Evolutionary conservation across 1,140 invertebrate genomes (phyloP).

Genomic region (Druon quercuslanigerum): DNA sequence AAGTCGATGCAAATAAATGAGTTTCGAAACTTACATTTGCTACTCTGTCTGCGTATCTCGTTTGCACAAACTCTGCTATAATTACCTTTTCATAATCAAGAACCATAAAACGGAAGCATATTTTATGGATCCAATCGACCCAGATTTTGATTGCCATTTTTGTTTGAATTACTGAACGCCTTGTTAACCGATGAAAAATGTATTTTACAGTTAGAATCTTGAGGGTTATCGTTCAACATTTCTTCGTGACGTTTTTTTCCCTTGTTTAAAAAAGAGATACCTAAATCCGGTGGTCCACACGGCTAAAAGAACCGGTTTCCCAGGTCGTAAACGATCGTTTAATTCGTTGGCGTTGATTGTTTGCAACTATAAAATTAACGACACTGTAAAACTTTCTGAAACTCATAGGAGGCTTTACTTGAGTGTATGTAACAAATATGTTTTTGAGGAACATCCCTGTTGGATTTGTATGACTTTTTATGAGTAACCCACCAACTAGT

Average conservation of each 20-base stretch:
- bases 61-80: background rate
- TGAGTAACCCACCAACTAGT: no score
- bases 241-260: background rate
- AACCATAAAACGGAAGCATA: background rate
- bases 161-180: background rate
- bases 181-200: slow-evolving; percentile 6
- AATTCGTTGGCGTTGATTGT: slow-evolving; percentile 58
- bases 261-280: slow-evolving; percentile 37
- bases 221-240: background rate
- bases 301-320: slow-evolving; percentile 55
- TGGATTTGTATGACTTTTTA: no score
- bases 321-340: slow-evolving; percentile 55
- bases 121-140: slow-evolving; percentile 12
- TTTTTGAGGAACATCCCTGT: no score
- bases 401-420: background rate
- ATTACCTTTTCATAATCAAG: background rate
- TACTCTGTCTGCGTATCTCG: no score
- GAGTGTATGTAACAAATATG: no score
- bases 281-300: slow-evolving; percentile 51
- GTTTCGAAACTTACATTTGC: no score
- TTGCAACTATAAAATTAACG: slow-evolving; percentile 48
- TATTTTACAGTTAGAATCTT: slow-evolving; percentile 11
- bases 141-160: background rate
- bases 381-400: slow-evolving; percentile 36
- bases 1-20: no score